A percentile compares a stretch with the other conserved stretches of the same genome.
Conservation (phyloP, 2,797 vertebrate genomes). For the Caiman crocodilus region DNA sequence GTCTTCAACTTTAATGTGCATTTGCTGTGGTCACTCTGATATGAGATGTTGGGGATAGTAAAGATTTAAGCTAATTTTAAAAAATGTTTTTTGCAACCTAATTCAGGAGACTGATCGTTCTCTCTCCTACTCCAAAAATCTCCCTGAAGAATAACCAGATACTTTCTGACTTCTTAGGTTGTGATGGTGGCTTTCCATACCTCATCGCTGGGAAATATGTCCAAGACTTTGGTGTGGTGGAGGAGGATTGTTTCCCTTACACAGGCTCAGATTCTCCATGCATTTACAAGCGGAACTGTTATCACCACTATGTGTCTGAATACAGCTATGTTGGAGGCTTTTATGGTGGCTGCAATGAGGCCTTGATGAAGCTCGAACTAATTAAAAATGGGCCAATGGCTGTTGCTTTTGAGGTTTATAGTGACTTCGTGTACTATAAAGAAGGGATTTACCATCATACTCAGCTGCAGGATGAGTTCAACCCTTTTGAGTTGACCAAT, state of each 20-base stretch:
- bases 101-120: background rate
- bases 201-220: conserved; percentile 92
- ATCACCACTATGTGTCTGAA: conserved; percentile 85
- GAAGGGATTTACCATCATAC: conserved; percentile 96
- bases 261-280: conserved; percentile 84
- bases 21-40: background rate
- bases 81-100: background rate
- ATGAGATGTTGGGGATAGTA: background rate
- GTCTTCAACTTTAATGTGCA: background rate
- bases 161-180: conserved; percentile 81
- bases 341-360: conserved; percentile 95
- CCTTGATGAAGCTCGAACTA: conserved; percentile 92
- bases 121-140: background rate
- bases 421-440: conserved; percentile 90
- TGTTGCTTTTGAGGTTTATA: conserved; percentile 92
- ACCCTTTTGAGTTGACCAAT: conserved; percentile 96
- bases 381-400: conserved; percentile 90
- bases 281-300: conserved; percentile 78
- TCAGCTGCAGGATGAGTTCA: conserved; percentile 85
- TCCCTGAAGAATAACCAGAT: background rate
- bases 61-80: background rate
- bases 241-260: conserved; percentile 93
- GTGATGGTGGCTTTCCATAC: conserved; percentile 95
- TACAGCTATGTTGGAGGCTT: conserved; percentile 96
- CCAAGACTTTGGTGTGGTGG: conserved; percentile 95